These are phyloP conservation scores for Acinonyx jubatus DNA, from an alignment of 2,113 vertebrate species.

Conservation along the genomic window DNA sequence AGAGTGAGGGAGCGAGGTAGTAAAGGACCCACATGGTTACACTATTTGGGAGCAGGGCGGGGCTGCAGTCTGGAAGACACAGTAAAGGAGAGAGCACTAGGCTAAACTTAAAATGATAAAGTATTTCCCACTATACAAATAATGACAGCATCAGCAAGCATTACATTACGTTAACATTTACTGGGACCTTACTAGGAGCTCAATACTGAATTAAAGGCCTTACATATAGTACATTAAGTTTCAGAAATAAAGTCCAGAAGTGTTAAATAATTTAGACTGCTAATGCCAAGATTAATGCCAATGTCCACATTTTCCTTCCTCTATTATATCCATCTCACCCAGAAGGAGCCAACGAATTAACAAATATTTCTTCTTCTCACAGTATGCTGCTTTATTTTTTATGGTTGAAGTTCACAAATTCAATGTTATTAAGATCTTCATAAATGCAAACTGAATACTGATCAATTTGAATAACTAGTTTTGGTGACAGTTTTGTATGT, in stretches of 20 bases:
- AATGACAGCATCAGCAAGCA: background rate
- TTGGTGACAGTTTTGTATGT: background rate
- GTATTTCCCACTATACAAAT: background rate
- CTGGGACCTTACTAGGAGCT: background rate
- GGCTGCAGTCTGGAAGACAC: background rate
- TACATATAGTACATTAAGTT: background rate
- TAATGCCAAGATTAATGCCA: background rate
- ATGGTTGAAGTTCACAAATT: background rate
- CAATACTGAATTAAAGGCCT: background rate
- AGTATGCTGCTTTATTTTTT: background rate
- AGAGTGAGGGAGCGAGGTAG: background rate
- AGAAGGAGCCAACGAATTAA: background rate
- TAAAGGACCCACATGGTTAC: background rate
- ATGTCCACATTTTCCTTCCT: background rate
- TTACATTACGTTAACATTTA: background rate
- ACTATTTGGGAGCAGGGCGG: background rate
- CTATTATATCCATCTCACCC: background rate
- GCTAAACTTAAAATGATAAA: conserved; percentile 4
- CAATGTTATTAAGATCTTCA: background rate
- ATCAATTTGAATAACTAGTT: background rate
- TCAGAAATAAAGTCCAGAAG: conserved; percentile 2
- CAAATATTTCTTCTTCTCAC: conserved; percentile 11
- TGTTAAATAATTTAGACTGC: background rate
- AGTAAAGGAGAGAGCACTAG: background rate
- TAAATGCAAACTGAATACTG: background rate